Evolutionary conservation across 2,113 vertebrate species (phyloP).

Genomic region (Centrocercus urophasianus): DNA sequence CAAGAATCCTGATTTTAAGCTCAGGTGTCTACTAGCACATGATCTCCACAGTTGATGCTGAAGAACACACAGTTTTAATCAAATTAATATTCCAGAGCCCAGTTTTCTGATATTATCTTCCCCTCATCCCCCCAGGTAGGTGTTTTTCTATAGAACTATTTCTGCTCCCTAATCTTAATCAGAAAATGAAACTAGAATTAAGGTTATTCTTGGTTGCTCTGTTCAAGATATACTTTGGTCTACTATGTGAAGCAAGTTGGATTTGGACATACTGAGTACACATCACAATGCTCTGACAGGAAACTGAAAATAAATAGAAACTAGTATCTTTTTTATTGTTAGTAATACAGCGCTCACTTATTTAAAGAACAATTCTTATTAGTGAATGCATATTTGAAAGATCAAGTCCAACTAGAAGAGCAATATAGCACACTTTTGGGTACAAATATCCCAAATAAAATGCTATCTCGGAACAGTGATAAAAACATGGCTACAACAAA

Average conservation of each 20-base stretch:
- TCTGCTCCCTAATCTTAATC: neutral
- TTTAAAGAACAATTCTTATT: neutral
- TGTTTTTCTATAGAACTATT: neutral
- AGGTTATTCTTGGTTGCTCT: neutral
- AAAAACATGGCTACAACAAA: neutral
- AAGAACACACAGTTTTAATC: neutral
- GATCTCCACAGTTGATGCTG: neutral
- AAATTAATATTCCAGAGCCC: slow-evolving; percentile 4
- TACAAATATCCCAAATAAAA: neutral
- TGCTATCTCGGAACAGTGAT: neutral
- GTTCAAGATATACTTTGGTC: neutral
- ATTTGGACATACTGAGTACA: neutral
- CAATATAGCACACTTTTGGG: neutral
- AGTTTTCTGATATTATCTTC: neutral
- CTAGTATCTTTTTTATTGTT: neutral
- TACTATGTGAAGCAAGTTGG: neutral
- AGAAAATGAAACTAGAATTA: neutral
- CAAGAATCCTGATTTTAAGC: slow-evolving; percentile 42
- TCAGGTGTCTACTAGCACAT: neutral
- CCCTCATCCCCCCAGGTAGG: neutral
- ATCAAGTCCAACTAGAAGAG: neutral
- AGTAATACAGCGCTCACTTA: neutral
- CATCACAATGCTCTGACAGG: neutral
- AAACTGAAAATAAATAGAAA: neutral
- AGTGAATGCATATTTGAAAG: neutral